Evolutionary conservation across 2,888 invertebrate genomes (phyloP), one percentile per base, ranked within the genome.

Genomic region (Isoperla grammatica): DNA sequence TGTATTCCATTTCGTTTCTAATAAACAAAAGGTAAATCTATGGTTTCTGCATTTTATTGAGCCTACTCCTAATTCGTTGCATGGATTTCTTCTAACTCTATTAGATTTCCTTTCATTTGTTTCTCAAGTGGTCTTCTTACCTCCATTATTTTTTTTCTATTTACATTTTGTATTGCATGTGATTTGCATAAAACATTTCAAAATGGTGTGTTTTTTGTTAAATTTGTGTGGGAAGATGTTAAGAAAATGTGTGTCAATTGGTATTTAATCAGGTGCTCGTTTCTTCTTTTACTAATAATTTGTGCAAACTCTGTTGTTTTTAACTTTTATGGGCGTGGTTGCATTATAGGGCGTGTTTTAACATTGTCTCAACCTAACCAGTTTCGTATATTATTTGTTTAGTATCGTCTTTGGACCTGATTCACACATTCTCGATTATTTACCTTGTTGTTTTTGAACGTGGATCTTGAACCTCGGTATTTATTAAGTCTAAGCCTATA

Each of bases 61-160:
- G 37, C 22, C 39, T 55, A 56, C 42, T 56, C 29, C 43, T 19
- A 56, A 45, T 43, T 56, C 17, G 22, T 20, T 56, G 22, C 13
- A 45, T 56, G 13, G 13, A 12, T 56, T 13, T 56, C 20, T 43
- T 13, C 13, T 40, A 19, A 40, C 42, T 42, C n/a, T n/a, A n/a
- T 23, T 56, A 15, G 9, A 17, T 20, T 56, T 37, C 17, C 11
- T 56, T 43, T 43, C 3, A 56, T 56, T n/a, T 43, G 13, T 56
- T 20, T 35, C n/a, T n/a, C 37, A n/a, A 35, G 42, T n/a, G 37
- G 23, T 42, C 39, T 57, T 54, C 23, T 42, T 40, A 13, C 29
- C 43, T 45, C 48, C 57, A 17, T 49, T 15, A 23, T 48, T 48
- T n/a, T 19, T 20, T 57, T 35, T 57, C 48, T 5, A 20, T 17